Base-by-base conservation (phyloP, 2,888 invertebrate genomes). In the Eupithecia exiguata region DNA sequence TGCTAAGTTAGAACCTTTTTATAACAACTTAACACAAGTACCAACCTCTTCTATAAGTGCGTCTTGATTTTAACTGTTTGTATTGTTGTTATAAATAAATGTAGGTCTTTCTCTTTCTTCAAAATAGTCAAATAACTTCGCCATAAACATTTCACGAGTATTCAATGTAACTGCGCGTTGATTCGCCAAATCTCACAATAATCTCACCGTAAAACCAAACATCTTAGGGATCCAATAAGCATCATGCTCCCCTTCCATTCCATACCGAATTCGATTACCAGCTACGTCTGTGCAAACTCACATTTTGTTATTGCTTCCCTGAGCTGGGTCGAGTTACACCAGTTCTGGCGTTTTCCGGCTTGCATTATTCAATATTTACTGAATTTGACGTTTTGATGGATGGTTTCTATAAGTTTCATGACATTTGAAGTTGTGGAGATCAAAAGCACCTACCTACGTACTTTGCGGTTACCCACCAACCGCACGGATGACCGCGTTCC, bases 261-360 rank as follows among this genome's bases (percentile, higher is more conserved):
- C 72, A 38, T 72, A 66, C 49, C 68, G 71, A 72, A 79, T 83
- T 72, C 74, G 35, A 78, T 90, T 90, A 70, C 91, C 92, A 93
- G 79, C 86, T 93, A 75, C 92, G 92, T 77, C 85, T 93, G 30
- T 78, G 85, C 82, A 71, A 85, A 87, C 69, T 80, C 83, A 38
- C 77, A 80, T 49, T 49, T 38, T 72, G 38, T 30, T 76, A 81
- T 9, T 89, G 89, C 81, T 84, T 77, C 75, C 84, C 91, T 6
- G 83, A 88, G 69, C 78, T 92, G 18, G 84, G 84, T 79, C 83
- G 87, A n/a, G 88, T 93, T 61, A 63, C 12, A 62, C 36, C n/a
- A 61, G 30, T 16, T 46, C 18, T 61, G 49, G n/a, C 49, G 10
- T 53, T 53, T 53, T 53, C 21, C 12, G 53, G 21, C 12, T 21